These are phyloP conservation scores for Oreohelix idahoensis DNA, from an alignment of 1,140 invertebrate genomes.

Conservation along the genomic window DNA sequence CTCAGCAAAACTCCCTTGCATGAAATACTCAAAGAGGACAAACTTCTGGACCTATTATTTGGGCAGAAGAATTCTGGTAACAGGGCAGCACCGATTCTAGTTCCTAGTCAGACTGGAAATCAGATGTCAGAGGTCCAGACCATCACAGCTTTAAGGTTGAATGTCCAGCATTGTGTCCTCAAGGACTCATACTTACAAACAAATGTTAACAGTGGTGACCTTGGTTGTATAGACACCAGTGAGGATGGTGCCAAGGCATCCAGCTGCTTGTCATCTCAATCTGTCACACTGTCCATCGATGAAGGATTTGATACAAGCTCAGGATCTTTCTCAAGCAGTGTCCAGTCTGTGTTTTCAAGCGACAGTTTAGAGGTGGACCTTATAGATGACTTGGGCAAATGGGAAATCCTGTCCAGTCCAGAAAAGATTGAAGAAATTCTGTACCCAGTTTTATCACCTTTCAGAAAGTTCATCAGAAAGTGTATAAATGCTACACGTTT, in stretches of 20 bases:
- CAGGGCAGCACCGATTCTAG: background rate
- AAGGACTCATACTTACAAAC: constrained; percentile 3
- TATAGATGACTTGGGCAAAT: background rate
- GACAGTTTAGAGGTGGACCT: background rate
- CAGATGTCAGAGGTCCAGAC: constrained; percentile 11
- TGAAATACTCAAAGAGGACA: constrained; percentile 19
- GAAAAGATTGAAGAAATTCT: background rate
- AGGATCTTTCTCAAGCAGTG: background rate
- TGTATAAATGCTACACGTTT: constrained; percentile 7
- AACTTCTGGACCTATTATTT: constrained; percentile 18
- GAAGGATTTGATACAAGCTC: background rate
- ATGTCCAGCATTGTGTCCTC: constrained; percentile 9
- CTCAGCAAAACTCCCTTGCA: background rate
- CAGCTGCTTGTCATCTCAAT: background rate
- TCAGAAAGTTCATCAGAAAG: background rate
- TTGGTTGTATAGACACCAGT: background rate
- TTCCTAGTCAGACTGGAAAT: background rate
- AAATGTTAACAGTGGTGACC: constrained; percentile 11
- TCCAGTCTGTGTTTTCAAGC: background rate
- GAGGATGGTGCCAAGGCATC: background rate
- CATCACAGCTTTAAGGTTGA: background rate
- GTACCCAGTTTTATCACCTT: constrained; percentile 10
- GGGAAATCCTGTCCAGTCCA: background rate
- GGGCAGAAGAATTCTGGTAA: background rate
- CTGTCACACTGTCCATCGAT: background rate